A percentile compares a stretch with the other conserved stretches of the same genome.
phyloP scores from a whole-genome alignment of 2,113 vertebrate species.

The Petromus typicus region DNA sequence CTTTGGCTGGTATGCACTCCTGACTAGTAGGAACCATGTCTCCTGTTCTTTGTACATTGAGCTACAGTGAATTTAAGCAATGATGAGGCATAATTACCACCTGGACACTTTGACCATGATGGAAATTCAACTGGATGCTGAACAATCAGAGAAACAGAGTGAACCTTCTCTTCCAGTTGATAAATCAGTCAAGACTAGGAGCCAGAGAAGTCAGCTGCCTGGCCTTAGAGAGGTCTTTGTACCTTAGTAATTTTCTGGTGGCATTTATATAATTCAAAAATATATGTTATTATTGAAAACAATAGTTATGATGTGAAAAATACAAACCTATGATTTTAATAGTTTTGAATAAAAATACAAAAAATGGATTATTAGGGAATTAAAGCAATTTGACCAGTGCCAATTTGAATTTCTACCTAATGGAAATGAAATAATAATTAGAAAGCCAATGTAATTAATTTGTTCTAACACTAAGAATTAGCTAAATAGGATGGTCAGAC shows the following conservation, averaged over 20 bases:
- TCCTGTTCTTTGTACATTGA: neutral
- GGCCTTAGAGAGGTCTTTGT: neutral
- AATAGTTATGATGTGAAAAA: constrained; percentile 15
- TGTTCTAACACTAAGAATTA: neutral
- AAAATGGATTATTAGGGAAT: neutral
- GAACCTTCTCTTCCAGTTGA: neutral
- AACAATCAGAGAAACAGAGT: neutral
- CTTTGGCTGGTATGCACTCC: neutral
- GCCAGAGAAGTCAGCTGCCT: neutral
- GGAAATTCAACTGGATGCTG: neutral
- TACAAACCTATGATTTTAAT: neutral
- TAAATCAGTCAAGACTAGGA: neutral
- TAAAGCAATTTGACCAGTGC: neutral
- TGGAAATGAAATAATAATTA: neutral
- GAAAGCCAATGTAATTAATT: neutral
- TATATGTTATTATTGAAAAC: neutral
- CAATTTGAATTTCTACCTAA: neutral
- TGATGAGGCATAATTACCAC: no score
- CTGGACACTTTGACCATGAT: neutral
- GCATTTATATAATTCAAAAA: constrained; percentile 3
- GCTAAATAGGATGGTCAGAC: neutral
- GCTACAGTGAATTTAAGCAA: neutral
- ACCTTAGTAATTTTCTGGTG: neutral
- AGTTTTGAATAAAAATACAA: constrained; percentile 51
- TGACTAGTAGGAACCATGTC: neutral